These are phyloP conservation scores for Latrodectus geometricus DNA, from an alignment of 1,140 invertebrate genomes.

Conservation along the genomic window DNA sequence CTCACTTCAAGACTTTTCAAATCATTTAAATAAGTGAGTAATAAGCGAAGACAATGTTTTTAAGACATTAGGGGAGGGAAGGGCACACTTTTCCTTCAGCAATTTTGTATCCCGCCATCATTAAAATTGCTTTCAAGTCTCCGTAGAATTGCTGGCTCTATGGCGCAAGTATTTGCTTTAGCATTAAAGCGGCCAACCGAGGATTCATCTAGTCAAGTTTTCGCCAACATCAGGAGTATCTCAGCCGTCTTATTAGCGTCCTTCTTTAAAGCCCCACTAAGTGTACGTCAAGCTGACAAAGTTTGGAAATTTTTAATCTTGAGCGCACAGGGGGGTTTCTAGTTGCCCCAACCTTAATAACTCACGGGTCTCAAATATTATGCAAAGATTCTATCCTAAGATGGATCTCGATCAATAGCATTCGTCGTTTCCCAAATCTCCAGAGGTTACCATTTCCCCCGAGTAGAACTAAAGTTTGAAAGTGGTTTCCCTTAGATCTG, in stretches of 20 bases:
- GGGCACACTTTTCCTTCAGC: conserved; percentile 3
- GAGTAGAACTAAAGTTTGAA: conserved; percentile 52
- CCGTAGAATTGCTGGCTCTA: background rate
- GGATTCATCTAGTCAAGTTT: conserved; percentile 44
- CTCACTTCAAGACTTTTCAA: background rate
- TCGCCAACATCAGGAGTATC: conserved; percentile 35
- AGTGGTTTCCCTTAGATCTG: conserved; percentile 60
- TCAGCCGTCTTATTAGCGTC: conserved; percentile 50
- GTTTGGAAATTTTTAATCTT: conserved; percentile 62
- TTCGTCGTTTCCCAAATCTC: conserved; percentile 49
- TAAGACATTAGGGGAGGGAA: conserved; percentile 11
- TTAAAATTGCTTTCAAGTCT: conserved; percentile 22
- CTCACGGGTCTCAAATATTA: conserved; percentile 46
- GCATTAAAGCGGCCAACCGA: conserved; percentile 58
- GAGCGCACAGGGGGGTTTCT: conserved; percentile 22
- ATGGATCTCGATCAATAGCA: conserved; percentile 53
- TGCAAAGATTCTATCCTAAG: conserved; percentile 54
- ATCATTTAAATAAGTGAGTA: conserved; percentile 7
- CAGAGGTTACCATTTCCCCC: background rate
- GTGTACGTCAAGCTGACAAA: conserved; percentile 41
- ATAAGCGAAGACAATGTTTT: conserved; percentile 49
- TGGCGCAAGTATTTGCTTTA: conserved; percentile 39
- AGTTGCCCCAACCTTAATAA: conserved; percentile 44
- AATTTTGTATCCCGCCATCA: conserved; percentile 53
- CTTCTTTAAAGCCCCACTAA: conserved; percentile 54